Conservation (phyloP, 2,113 vertebrate species). For the Aix galericulata region DNA sequence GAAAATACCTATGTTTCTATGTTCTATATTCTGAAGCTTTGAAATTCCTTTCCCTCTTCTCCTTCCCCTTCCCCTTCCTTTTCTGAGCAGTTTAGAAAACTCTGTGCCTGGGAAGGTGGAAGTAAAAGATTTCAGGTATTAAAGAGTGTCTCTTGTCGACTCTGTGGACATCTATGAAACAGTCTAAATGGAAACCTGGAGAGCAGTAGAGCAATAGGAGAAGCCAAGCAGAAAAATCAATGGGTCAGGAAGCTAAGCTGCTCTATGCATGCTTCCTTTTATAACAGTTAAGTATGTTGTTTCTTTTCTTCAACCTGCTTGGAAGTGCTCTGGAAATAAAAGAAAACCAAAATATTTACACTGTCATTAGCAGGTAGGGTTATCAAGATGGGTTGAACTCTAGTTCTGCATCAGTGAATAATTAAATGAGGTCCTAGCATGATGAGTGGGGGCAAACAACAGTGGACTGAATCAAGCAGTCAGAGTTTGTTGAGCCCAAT, state of each 20-base stretch:
- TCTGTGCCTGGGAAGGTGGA: background rate
- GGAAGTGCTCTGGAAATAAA: background rate
- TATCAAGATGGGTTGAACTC: background rate
- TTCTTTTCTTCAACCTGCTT: background rate
- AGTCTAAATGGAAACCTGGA: background rate
- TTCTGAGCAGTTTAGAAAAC: background rate
- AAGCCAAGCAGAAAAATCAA: background rate
- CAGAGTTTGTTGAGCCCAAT: background rate
- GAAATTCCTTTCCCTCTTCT: no score
- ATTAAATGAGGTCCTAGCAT: background rate
- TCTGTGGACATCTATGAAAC: background rate
- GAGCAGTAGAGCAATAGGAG: background rate
- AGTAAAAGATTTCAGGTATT: background rate
- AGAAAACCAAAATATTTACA: background rate
- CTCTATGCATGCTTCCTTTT: background rate
- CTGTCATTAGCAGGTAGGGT: background rate
- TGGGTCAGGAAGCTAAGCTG: background rate
- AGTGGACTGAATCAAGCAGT: accelerated
- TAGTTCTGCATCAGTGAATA: background rate
- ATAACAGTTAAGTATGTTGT: background rate
- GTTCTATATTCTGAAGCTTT: no score
- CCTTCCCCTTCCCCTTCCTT: no score
- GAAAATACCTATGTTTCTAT: no score
- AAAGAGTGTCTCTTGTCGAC: background rate
- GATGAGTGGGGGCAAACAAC: background rate